phyloP scores from a whole-genome alignment of 2,113 vertebrate species.

The Lontra canadensis region DNA sequence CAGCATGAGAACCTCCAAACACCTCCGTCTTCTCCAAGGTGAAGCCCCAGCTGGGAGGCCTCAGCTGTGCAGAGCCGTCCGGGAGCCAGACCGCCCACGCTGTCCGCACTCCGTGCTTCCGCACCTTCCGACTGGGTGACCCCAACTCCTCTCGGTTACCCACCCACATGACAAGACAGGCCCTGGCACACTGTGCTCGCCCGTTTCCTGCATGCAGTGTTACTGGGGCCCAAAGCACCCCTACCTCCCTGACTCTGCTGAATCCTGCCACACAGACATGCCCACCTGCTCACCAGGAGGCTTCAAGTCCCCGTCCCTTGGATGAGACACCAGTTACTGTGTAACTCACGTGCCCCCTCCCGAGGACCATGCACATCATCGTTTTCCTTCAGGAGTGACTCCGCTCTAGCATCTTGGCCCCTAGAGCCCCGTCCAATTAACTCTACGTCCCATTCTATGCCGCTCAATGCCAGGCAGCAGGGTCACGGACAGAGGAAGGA shows the following conservation, averaged over 20 bases:
- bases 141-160: not conserved
- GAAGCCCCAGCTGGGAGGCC: accelerated
- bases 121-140: accelerated
- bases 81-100: accelerated
- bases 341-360: accelerated
- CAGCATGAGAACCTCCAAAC: accelerated
- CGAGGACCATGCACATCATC: not conserved
- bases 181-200: accelerated
- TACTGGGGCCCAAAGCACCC: too few species aligned
- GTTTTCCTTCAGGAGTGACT: accelerated
- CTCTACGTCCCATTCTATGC: not conserved
- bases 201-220: not conserved
- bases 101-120: accelerated
- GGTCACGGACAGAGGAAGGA: not conserved
- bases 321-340: accelerated
- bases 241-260: accelerated
- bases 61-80: not conserved
- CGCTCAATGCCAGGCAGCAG: not conserved
- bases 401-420: not conserved
- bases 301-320: not conserved
- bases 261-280: accelerated
- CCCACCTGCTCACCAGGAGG: not conserved
- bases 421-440: not conserved
- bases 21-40: accelerated
- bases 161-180: accelerated